These are phyloP conservation scores for Sphyrna mokarran DNA, from an alignment of 2,113 vertebrate genomes.

Conservation along the genomic window DNA sequence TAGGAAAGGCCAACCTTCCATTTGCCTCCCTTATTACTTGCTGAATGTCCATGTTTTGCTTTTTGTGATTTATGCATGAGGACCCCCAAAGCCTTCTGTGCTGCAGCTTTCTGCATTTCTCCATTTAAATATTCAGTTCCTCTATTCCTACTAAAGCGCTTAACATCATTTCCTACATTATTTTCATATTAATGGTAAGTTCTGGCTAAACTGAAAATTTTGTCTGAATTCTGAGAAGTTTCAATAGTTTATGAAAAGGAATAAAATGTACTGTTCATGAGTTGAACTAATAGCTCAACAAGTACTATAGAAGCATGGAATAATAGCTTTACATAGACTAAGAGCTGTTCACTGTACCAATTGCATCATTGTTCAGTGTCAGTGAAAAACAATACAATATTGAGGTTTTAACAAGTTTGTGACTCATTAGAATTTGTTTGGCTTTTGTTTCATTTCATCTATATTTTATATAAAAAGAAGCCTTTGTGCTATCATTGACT, in stretches of 20 bases:
- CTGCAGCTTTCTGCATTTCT: too few species aligned
- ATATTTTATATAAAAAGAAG: too few species aligned
- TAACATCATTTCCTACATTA: too few species aligned
- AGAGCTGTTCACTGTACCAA: background rate
- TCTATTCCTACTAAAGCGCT: too few species aligned
- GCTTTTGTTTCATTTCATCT: background rate
- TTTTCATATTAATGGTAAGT: background rate
- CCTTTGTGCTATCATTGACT: too few species aligned
- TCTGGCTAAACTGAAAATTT: background rate
- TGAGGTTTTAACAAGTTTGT: background rate
- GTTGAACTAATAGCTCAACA: background rate
- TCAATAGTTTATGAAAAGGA: background rate
- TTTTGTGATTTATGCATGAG: too few species aligned
- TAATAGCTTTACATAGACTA: background rate
- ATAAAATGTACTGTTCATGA: background rate
- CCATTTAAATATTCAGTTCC: too few species aligned
- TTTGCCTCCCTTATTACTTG: too few species aligned
- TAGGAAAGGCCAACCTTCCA: too few species aligned
- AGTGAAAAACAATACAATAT: background rate
- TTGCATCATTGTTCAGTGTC: background rate
- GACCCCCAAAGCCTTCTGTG: too few species aligned
- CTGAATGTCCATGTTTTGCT: too few species aligned
- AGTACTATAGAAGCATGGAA: background rate
- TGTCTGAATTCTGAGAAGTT: background rate
- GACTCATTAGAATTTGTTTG: background rate